These are phyloP conservation scores for Lamellibrachia satsuma DNA, from an alignment of 2,888 invertebrate genomes.

Conservation along the genomic window DNA sequence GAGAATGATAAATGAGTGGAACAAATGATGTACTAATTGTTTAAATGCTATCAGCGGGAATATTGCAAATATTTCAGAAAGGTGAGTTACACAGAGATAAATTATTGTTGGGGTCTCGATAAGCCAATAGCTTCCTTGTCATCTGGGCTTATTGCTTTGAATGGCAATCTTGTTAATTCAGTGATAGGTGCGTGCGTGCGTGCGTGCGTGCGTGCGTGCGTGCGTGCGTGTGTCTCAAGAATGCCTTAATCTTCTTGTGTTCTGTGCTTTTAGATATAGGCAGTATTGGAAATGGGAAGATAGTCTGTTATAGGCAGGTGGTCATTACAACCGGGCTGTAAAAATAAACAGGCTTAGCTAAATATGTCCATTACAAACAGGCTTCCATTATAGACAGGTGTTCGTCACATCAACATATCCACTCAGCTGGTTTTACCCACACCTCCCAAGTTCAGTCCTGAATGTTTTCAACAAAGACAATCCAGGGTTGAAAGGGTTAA, in stretches of 20 bases:
- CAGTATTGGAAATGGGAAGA: too few relatives aligned
- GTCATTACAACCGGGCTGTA: background rate
- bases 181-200: background rate
- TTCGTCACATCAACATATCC: background rate
- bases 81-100: too few relatives aligned
- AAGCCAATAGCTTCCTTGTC: too few relatives aligned
- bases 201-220: constrained; percentile 18
- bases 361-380: background rate
- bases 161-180: too few relatives aligned
- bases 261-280: too few relatives aligned
- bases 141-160: too few relatives aligned
- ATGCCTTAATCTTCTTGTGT: too few relatives aligned
- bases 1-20: too few relatives aligned
- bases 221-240: background rate
- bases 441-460: background rate
- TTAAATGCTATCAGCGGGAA: too few relatives aligned
- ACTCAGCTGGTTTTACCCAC: background rate
- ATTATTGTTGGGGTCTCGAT: too few relatives aligned
- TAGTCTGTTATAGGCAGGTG: background rate
- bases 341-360: too few relatives aligned
- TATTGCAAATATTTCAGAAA: too few relatives aligned
- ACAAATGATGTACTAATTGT: background rate
- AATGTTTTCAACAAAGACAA: background rate
- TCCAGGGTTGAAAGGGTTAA: background rate
- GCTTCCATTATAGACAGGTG: background rate